Evolutionary conservation across 2,888 invertebrate genomes (phyloP).

Genomic region (Halictus quadricinctus): DNA sequence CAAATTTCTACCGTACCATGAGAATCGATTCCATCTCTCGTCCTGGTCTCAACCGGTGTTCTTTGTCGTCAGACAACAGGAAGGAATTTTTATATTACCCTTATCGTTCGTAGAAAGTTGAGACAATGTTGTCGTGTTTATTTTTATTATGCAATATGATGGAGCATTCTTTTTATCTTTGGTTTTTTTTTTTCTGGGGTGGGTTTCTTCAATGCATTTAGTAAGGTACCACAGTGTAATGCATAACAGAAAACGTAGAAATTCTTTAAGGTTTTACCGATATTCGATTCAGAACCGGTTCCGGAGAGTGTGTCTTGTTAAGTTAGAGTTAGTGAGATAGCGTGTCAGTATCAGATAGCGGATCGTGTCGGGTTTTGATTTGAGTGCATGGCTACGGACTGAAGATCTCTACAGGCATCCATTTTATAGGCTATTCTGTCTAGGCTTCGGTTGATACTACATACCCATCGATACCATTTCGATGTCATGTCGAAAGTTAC

Average conservation of each 20-base stretch:
- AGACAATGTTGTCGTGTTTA: too few species aligned
- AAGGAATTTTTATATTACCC: too few species aligned
- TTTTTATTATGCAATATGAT: background rate
- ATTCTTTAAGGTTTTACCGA: conserved; percentile 43
- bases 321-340: background rate
- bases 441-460: background rate
- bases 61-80: background rate
- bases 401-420: too few species aligned
- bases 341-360: background rate
- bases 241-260: conserved; percentile 1
- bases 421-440: background rate
- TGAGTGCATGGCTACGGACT: too few species aligned
- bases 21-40: conserved; percentile 23
- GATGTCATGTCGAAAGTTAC: background rate
- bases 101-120: background rate
- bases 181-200: background rate
- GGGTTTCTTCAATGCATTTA: background rate
- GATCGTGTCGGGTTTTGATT: background rate
- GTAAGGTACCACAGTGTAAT: background rate
- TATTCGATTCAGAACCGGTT: conserved; percentile 54
- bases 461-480: background rate
- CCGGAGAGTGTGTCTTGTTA: background rate
- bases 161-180: background rate
- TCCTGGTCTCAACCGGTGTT: background rate
- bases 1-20: conserved; percentile 41